These are phyloP conservation scores for Spilarctia lutea DNA, from an alignment of 2,888 invertebrate genomes.

Conservation along the genomic window DNA sequence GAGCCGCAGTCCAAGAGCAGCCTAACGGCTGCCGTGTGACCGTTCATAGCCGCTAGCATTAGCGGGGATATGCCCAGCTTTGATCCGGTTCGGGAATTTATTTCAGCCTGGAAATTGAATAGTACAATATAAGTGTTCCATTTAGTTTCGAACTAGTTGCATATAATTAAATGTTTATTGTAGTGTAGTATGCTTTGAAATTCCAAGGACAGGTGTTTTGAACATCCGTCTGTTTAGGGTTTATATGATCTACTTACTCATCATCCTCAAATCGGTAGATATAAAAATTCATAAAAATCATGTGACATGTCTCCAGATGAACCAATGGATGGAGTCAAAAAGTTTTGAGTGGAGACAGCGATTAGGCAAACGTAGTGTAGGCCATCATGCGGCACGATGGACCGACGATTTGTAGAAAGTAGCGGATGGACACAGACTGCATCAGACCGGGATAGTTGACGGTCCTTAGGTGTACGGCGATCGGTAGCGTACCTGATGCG, in stretches of 20 bases:
- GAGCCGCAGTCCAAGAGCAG: conserved; percentile 98
- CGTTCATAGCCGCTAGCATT: conserved; percentile 99
- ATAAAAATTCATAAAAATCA: too few species aligned
- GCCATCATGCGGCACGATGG: too few species aligned
- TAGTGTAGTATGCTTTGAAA: neutral
- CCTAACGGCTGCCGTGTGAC: conserved; percentile 95
- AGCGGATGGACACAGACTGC: too few species aligned
- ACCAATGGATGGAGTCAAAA: too few species aligned
- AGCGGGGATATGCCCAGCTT: conserved; percentile 99
- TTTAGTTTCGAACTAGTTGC: neutral
- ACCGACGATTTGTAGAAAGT: too few species aligned
- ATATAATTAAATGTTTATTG: too few species aligned
- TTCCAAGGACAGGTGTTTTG: neutral
- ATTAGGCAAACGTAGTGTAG: too few species aligned
- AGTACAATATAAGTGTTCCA: neutral
- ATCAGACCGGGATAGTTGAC: too few species aligned
- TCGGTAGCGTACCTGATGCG: conserved; percentile 88
- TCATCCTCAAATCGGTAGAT: too few species aligned
- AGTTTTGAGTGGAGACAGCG: too few species aligned
- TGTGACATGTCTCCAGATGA: too few species aligned
- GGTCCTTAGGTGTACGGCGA: too few species aligned
- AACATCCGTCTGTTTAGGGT: neutral
- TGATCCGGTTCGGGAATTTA: conserved; percentile 98
- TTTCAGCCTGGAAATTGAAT: conserved; percentile 90
- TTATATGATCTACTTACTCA: neutral